Percentiles rank a stretch among this genome's conserved stretches.
Conservation (phyloP, 2,113 vertebrate genomes). For the human (Homo sapiens) region GRCh38 chr4:131151001-131151500, state of each 20-base stretch:
- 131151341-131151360: background rate
- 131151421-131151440: background rate
- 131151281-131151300: background rate
- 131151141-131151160: background rate
- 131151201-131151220: background rate
- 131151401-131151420: rapidly evolving
- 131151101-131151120: background rate
- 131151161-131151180: background rate
- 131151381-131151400: background rate
- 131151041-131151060: background rate
- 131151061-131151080: background rate
- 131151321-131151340: rapidly evolving
- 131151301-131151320: background rate
- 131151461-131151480: background rate
- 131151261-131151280: background rate
- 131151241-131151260: background rate
- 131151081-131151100: background rate
- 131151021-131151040: background rate
- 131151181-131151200: background rate
- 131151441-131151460: background rate
- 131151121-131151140: background rate
- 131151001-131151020: background rate
- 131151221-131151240: background rate
- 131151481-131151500: background rate
- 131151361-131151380: background rate